Evolutionary conservation across 2,888 invertebrate species (phyloP).

Genomic region (Trichopoda pennipes): DNA sequence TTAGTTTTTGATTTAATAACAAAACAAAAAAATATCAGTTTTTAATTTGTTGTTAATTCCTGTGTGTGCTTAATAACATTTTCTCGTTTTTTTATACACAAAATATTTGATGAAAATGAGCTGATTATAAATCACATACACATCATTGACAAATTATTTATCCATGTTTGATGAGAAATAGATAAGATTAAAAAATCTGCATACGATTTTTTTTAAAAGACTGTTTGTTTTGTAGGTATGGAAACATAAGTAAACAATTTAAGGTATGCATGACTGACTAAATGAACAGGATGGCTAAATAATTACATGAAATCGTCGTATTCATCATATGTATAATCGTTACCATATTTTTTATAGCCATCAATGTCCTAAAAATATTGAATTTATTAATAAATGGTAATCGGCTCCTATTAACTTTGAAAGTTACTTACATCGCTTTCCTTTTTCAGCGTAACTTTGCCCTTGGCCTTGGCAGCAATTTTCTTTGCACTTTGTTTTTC

Average conservation of each 20-base stretch:
- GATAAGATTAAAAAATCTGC: constrained; percentile 34
- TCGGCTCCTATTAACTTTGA: background rate
- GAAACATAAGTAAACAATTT: constrained; percentile 36
- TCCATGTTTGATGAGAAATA: constrained; percentile 31
- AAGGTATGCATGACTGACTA: constrained; percentile 34
- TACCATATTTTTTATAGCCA: constrained; percentile 82
- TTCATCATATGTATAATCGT: constrained; percentile 86
- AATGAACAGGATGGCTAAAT: background rate
- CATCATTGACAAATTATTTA: constrained; percentile 23
- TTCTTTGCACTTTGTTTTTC: constrained; percentile 92
- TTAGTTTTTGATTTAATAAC: constrained; percentile 53
- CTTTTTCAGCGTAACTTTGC: constrained; percentile 87
- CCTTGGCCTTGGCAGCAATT: constrained; percentile 88
- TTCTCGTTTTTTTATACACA: constrained; percentile 39
- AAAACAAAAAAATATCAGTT: constrained; percentile 55
- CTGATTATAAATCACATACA: constrained; percentile 33
- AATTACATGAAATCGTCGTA: constrained; percentile 91
- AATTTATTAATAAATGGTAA: too few relatives aligned
- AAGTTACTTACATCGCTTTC: constrained; percentile 85
- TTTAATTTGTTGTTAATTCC: constrained; percentile 62
- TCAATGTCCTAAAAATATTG: constrained; percentile 74
- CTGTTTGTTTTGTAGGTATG: constrained; percentile 32
- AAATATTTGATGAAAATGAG: constrained; percentile 52
- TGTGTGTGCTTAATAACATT: constrained; percentile 54
- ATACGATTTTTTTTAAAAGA: constrained; percentile 29